phyloP scores from a whole-genome alignment of 2,797 vertebrate genomes.

The Threskiornis aethiopicus region DNA sequence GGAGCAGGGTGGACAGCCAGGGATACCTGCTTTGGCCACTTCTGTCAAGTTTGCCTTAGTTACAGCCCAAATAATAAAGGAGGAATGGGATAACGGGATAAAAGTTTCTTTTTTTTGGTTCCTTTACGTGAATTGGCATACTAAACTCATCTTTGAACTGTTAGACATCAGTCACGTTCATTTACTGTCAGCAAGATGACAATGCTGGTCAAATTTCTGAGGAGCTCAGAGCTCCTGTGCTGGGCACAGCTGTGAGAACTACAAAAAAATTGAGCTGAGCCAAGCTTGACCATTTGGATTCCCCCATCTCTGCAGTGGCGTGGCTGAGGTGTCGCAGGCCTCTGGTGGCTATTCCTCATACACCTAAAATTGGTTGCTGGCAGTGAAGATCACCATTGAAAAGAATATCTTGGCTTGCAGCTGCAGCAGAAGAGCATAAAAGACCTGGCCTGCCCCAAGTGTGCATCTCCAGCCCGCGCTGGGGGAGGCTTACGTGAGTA shows the following conservation, averaged over 20 bases:
- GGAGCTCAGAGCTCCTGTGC: neutral
- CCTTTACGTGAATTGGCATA: neutral
- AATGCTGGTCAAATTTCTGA: neutral
- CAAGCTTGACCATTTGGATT: neutral
- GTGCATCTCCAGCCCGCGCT: rapidly evolving
- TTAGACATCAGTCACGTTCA: neutral
- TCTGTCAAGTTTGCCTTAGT: neutral
- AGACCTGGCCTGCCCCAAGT: rapidly evolving
- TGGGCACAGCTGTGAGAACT: neutral
- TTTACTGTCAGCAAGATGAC: neutral
- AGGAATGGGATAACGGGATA: neutral
- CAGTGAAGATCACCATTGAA: neutral
- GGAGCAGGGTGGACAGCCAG: neutral
- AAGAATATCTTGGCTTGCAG: neutral
- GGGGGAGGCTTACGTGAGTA: neutral
- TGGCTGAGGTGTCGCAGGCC: neutral
- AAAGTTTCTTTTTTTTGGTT: neutral
- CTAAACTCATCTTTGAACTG: neutral
- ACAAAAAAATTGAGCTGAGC: neutral
- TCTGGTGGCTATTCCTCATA: neutral
- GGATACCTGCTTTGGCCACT: neutral
- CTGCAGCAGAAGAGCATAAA: neutral
- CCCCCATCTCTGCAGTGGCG: rapidly evolving
- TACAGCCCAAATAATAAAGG: neutral
- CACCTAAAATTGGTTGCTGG: neutral